Conservation (phyloP, 2,888 invertebrate genomes). For the Apodemia mormo region DNA sequence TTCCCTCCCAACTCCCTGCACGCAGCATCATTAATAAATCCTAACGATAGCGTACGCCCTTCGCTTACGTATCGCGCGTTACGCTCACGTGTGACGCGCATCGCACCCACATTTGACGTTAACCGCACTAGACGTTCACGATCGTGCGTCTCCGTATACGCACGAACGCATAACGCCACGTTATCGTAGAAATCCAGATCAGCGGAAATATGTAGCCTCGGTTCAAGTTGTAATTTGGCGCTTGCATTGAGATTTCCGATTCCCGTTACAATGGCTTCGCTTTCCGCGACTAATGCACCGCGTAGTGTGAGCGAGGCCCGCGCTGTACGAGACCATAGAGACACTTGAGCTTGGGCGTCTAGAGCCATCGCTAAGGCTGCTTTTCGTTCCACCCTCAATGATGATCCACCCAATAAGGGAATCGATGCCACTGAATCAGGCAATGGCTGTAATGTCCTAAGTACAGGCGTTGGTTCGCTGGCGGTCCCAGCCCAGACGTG, state of each 20-base stretch:
- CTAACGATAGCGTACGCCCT: constrained; percentile 52
- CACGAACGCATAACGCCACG: constrained; percentile 62
- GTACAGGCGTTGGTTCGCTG: neutral
- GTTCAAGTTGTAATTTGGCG: constrained; percentile 39
- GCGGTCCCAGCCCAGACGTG: constrained; percentile 8
- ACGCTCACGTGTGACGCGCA: constrained; percentile 33
- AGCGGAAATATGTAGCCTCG: constrained; percentile 48
- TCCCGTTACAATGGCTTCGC: constrained; percentile 30
- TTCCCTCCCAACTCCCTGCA: constrained; percentile 38
- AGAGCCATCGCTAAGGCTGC: constrained; percentile 38
- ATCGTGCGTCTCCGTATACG: constrained; percentile 36
- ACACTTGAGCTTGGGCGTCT: constrained; percentile 45
- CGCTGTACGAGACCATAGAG: constrained; percentile 49
- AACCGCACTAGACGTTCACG: neutral
- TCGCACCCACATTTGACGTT: constrained; percentile 28
- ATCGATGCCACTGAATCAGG: neutral
- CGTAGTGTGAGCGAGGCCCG: constrained; percentile 39
- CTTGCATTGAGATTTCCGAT: constrained; percentile 35
- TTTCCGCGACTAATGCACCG: constrained; percentile 33
- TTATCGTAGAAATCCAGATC: constrained; percentile 63
- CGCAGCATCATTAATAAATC: constrained; percentile 51
- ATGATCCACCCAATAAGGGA: neutral
- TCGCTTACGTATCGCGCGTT: neutral
- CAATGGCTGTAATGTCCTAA: neutral
- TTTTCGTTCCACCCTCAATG: constrained; percentile 3